Conservation (phyloP, 2,888 invertebrate species). For the Dasypolia templi region DNA sequence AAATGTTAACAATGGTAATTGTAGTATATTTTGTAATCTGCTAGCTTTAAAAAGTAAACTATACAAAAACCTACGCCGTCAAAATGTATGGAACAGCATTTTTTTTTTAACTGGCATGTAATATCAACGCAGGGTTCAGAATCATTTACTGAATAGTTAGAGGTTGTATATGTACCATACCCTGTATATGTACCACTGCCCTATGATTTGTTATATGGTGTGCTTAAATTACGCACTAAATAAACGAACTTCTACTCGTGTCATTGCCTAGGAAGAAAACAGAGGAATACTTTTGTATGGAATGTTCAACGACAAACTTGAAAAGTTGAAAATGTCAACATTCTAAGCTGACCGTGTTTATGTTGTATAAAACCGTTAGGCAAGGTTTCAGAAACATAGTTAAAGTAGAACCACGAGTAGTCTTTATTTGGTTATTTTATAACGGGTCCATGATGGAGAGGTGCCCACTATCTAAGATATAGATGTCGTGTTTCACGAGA, state of each 20-base stretch:
- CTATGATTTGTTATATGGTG: not conserved
- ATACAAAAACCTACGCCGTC: too few species aligned
- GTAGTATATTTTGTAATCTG: too few species aligned
- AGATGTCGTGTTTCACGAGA: slow-evolving; percentile 46
- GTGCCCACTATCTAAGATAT: slow-evolving; percentile 44
- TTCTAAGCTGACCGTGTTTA: slow-evolving; percentile 25
- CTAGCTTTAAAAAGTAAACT: too few species aligned
- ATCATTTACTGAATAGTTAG: too few species aligned
- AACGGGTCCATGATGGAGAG: slow-evolving; percentile 64
- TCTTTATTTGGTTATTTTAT: slow-evolving; percentile 54
- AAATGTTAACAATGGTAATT: too few species aligned
- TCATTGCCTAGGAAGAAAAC: not conserved
- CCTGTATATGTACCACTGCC: too few species aligned
- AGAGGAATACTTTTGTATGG: not conserved
- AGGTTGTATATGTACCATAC: too few species aligned
- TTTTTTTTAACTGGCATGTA: too few species aligned
- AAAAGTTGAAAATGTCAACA: slow-evolving; percentile 19
- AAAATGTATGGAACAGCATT: too few species aligned
- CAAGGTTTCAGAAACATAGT: slow-evolving; percentile 51
- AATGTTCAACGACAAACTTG: slow-evolving; percentile 11
- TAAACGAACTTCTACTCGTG: not conserved
- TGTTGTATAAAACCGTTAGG: slow-evolving; percentile 47
- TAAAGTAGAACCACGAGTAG: slow-evolving; percentile 53
- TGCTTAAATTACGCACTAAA: not conserved
- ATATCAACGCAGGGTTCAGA: too few species aligned